Base-by-base conservation (phyloP, 2,113 vertebrate genomes). In the Noctilio leporinus region DNA sequence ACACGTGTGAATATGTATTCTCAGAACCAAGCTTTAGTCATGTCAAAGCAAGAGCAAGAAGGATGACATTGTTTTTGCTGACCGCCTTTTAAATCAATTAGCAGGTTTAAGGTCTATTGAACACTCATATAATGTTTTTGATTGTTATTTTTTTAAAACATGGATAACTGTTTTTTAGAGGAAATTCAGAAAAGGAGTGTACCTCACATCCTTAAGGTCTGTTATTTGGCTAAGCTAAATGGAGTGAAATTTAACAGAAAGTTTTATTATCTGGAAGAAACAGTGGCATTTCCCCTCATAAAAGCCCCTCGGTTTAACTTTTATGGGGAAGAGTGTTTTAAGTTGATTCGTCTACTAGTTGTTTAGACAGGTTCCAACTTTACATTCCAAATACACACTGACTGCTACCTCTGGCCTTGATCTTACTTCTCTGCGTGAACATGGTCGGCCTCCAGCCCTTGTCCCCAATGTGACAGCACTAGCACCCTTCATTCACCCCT, bases 311-410 rank as follows among this genome's bases (percentile, higher is more conserved):
- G 49, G 16, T 78, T 49, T 86, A 85, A 49, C 51, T 67, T 67
- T 94, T 77, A 86, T 70, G 65, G 49, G 40, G 26, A 93, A 93
- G 55, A 84, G 81, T 17, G 3, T 94, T 76, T 70, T 15, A 20
- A 11, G 8, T 72, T 95, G 85, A 90, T 91, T 78, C 90, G 91
- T 70, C 59, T 91, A 40, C 76, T 55, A 38, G 33, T 89, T 91
- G 45, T 86, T 95, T 88, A 92, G 53, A 57, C 5, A 86, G 28
- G 40, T 94, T 89, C 93, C 35, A 55, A 53, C 43, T 88, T 94
- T 77, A 88, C 38, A 75, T 93, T 57, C 2, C 45, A 78, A 93
- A 95, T 89, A 95, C 93, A 72, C 40, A 45, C 3, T 4, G 8
- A 45, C 3, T 4, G 8, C 30, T 78, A 40, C 38, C 28, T 72